phyloP scores from a whole-genome alignment of 2,113 vertebrate genomes.

The Australoheros scitulus region DNA sequence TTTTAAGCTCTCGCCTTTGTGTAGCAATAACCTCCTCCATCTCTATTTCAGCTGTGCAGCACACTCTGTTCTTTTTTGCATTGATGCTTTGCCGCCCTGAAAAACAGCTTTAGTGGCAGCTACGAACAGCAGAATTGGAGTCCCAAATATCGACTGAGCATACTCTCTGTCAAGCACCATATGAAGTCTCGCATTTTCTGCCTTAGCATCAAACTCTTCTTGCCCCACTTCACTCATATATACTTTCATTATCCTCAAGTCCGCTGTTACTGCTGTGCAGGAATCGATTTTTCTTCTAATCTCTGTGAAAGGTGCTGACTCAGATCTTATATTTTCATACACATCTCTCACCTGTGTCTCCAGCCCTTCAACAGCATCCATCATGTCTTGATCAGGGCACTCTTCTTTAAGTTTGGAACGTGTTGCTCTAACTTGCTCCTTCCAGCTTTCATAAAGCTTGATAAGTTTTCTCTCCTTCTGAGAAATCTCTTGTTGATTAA shows the following conservation, averaged over 20 bases:
- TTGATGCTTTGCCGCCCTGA: slow-evolving; percentile 18
- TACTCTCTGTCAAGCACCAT: slow-evolving; percentile 15
- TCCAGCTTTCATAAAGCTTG: background rate
- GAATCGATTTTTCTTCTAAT: background rate
- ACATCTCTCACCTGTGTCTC: background rate
- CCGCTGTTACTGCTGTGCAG: background rate
- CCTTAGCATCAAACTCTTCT: slow-evolving; percentile 39
- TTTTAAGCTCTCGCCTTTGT: slow-evolving; percentile 50
- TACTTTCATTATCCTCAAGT: slow-evolving; percentile 27
- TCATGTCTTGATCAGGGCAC: background rate
- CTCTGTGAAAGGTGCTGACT: background rate
- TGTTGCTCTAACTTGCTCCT: background rate
- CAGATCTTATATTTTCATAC: background rate
- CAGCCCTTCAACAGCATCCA: background rate
- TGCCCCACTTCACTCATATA: slow-evolving; percentile 31
- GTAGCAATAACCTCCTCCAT: slow-evolving; percentile 34
- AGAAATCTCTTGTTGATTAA: background rate
- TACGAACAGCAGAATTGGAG: background rate
- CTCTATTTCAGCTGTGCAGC: slow-evolving; percentile 21
- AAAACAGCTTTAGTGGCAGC: background rate
- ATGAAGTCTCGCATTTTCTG: slow-evolving; percentile 35
- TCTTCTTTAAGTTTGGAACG: background rate
- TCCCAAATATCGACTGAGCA: slow-evolving; percentile 35
- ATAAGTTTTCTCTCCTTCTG: background rate
- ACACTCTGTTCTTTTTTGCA: slow-evolving; percentile 27